Evolutionary conservation across 2,888 invertebrate species (phyloP).

Genomic region (Epistrophe eligans): DNA sequence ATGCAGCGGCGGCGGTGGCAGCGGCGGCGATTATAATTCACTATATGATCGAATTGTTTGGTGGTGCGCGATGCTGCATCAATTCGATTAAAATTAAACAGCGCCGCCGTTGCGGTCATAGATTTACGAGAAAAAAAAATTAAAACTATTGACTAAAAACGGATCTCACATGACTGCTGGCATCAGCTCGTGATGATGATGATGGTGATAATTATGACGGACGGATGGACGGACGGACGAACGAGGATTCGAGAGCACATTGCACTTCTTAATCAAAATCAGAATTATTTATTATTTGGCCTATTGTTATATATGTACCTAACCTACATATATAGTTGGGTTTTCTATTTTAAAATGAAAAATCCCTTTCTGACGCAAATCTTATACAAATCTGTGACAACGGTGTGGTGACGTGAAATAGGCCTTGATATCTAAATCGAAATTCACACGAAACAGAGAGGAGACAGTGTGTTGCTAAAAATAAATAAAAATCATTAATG

Average conservation of each 20-base stretch:
- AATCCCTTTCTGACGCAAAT: conserved; percentile 51
- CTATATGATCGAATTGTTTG: conserved; percentile 59
- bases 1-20: too few species aligned
- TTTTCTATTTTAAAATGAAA: conserved; percentile 19
- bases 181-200: conserved; percentile 1
- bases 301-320: not conserved
- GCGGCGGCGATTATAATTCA: conserved; percentile 4
- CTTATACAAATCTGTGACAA: conserved; percentile 39
- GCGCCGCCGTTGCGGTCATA: conserved; percentile 50
- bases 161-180: conserved; percentile 68
- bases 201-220: conserved; percentile 23
- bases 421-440: not conserved
- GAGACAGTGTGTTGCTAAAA: conserved; percentile 57
- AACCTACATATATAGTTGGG: not conserved
- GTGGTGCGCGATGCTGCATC: conserved; percentile 23
- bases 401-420: conserved; percentile 32
- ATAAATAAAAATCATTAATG: conserved; percentile 36
- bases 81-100: conserved; percentile 55
- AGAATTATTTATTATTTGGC: conserved; percentile 48
- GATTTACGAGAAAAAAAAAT: conserved; percentile 54
- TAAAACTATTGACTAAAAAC: conserved; percentile 41
- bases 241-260: not conserved
- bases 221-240: conserved; percentile 26
- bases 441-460: not conserved
- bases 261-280: conserved; percentile 47